Conservation (phyloP, 2,888 invertebrate genomes). For the Lasius platythorax region DNA sequence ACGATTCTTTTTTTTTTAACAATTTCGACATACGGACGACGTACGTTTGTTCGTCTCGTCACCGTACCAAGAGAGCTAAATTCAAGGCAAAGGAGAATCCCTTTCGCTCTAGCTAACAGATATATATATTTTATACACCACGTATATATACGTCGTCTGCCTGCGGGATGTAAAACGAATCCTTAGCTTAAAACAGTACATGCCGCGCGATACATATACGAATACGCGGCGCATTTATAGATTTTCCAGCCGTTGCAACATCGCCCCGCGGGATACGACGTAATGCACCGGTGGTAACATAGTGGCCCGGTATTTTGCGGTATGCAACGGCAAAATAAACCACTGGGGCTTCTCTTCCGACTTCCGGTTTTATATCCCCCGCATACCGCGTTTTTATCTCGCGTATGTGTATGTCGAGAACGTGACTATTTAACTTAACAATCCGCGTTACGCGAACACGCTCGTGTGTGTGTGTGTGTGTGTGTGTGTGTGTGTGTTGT, state of each 20-base stretch:
- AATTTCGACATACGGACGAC: slow-evolving; percentile 1
- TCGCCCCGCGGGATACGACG: slow-evolving; percentile 5
- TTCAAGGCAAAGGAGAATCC: slow-evolving; percentile 29
- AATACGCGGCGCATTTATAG: slow-evolving; percentile 66
- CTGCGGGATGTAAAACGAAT: slow-evolving; percentile 58
- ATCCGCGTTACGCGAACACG: not conserved
- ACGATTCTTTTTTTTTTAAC: slow-evolving; percentile 5
- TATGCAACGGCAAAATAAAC: slow-evolving; percentile 50
- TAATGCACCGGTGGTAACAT: slow-evolving; percentile 41
- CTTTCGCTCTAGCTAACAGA: slow-evolving; percentile 1
- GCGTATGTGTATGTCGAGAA: not conserved
- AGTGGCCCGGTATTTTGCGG: slow-evolving; percentile 49
- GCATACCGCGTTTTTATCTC: slow-evolving; percentile 42
- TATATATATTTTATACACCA: slow-evolving; percentile 30
- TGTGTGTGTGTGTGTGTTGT: not conserved
- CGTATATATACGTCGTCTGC: slow-evolving; percentile 24
- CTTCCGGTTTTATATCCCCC: slow-evolving; percentile 42
- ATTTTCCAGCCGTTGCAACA: slow-evolving; percentile 37
- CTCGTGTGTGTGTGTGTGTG: not conserved
- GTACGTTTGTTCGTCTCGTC: not conserved
- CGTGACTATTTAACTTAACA: slow-evolving; percentile 46
- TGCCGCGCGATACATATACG: slow-evolving; percentile 40
- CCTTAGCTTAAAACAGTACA: slow-evolving; percentile 59
- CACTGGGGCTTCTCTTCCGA: slow-evolving; percentile 24
- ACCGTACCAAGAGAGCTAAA: slow-evolving; percentile 18